Evolutionary conservation across 2,888 invertebrate genomes (phyloP), one percentile per base, ranked within the genome.

Genomic region (Eristalis arbustorum): DNA sequence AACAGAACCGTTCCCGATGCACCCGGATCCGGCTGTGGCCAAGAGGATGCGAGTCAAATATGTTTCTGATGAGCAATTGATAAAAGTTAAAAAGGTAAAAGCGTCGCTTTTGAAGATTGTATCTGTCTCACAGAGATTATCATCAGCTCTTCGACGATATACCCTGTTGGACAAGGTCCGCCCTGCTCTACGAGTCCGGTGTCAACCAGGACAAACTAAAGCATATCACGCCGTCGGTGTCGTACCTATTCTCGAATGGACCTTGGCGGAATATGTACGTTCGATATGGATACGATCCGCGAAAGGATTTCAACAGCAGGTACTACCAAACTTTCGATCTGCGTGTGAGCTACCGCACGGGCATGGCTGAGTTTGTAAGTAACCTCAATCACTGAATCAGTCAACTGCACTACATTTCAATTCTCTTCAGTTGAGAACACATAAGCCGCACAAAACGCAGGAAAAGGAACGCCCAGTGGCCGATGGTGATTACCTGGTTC

Each of bases 241-340:
- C 98, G 0, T 97, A 97, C 91, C 97, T 98, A 91, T 97, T 96
- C 92, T 94, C 95, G 73, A 96, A 95, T 85, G 99, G 99, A 0
- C 99, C 98, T 0, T 99, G 98, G 98, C 94, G 98, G 88, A 95
- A 96, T 72, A 94, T 97, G 91, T 99, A 99, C 97, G 96, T 98
- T 0, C 95, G 94, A 89, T 96, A 96, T 90, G 98, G 98, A 0
- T 99, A 97, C 91, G 98, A 99, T 93, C 99, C 99, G 0, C 94
- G 97, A 31, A 96, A 95, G 89, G 95, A 97, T 88, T 95, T 96
- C 4, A 93, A 93, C 1, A 94, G 98, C 1, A 95, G 97, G 89
- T 95, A 95, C 72, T 98, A 97, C 91, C 99, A 99, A 93, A 96
- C 96, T 2, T 93, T 98, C 81, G 98, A 98, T 92, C 98, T 96